Base-by-base conservation (phyloP, 2,888 invertebrate species). In the Hydropsyche betteni region DNA sequence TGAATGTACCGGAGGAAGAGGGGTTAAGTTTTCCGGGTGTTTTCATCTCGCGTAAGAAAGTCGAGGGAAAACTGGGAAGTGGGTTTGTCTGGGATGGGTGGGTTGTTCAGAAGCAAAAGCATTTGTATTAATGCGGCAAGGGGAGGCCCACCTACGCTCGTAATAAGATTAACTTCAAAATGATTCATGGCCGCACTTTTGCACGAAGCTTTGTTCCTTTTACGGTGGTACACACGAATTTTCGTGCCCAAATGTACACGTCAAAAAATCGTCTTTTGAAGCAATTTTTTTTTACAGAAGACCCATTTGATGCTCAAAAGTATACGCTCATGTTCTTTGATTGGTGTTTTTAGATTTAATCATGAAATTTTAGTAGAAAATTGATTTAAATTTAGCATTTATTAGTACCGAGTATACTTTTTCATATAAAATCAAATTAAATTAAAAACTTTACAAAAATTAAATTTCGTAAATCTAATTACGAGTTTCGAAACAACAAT, bases 121-220 rank as follows among this genome's bases (percentile, higher is more conserved):
- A 72, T 72, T 72, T 72, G 72, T 72, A 72, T 72, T 72, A 72
- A 75, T 75, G 75, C 69, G 44, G 58, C 61, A 69, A 58, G 16
- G 51, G 52, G 69, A 44, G 55, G 44, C 61, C 75, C 55, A 44
- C 58, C 50, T 51, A 69, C 38, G 44, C 34, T 12, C 75, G 72
- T 75, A 75, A 75, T 75, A 75, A 75, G 75, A 70, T 75, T 70
- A 75, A 75, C 70, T 75, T 70, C 75, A 70, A 75, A 75, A 75
- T 70, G 75, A 75, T 70, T 70, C 70, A 75, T 75, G 75, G 55
- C 69, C 55, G 74, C 61, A 74, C 74, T 74, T 75, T 72, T 72
- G 38, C 58, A 55, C 36, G 58, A 55, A 36, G 58, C 58, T 58
- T 72, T 72, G 55, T 55, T 72, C 58, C 72, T 58, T 52, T 64